Conservation (phyloP, 2,113 vertebrate genomes). For the Corythornis madagascariensis region DNA sequence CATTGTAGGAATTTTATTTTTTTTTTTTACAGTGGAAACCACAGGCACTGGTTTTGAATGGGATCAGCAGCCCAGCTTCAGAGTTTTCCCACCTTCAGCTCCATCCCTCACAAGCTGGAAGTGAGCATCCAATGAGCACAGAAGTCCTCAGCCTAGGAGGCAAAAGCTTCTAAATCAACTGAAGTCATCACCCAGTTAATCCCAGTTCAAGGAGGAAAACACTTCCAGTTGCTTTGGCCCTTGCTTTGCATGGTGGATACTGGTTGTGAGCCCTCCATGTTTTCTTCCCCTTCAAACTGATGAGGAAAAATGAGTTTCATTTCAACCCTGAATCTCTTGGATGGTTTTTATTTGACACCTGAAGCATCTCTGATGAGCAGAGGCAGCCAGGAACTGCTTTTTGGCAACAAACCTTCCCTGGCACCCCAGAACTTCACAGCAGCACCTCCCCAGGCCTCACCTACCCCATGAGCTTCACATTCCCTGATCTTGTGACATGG, state of each 20-base stretch:
- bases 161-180: not conserved
- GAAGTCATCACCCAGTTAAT: not conserved
- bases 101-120: too few species aligned
- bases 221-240: not conserved
- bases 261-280: too few species aligned
- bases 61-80: not conserved
- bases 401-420: not conserved
- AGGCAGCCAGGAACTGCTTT: not conserved
- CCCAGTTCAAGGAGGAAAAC: not conserved
- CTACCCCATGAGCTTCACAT: not conserved
- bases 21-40: too few species aligned
- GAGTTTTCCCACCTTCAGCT: not conserved
- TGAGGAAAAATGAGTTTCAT: too few species aligned
- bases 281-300: too few species aligned
- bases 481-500: not conserved
- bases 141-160: not conserved
- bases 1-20: too few species aligned
- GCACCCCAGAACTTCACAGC: not conserved
- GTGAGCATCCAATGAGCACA: not conserved
- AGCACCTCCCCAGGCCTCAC: not conserved
- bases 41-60: not conserved
- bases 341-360: too few species aligned
- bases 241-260: not conserved
- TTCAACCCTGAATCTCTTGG: too few species aligned
- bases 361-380: not conserved